Evolutionary conservation across 2,113 vertebrate genomes (phyloP).

Genomic region (Delphinus delphis): DNA sequence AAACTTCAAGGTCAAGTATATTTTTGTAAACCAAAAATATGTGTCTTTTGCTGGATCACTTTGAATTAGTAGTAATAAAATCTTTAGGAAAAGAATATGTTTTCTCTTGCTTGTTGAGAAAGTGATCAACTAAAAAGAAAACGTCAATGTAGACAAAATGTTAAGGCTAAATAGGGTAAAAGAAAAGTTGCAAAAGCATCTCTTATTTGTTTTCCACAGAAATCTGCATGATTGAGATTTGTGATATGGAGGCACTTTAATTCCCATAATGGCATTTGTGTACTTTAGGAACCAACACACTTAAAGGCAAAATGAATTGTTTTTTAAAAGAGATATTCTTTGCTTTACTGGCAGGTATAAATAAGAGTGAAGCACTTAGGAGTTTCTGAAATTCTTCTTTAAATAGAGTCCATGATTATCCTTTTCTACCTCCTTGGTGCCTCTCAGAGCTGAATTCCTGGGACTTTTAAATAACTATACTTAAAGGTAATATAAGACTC

Average conservation of each 20-base stretch:
- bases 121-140: background rate
- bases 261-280: background rate
- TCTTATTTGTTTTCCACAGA: background rate
- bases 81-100: background rate
- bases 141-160: background rate
- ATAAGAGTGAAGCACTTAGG: background rate
- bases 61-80: slow-evolving; percentile 47
- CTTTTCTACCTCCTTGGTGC: background rate
- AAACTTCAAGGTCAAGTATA: slow-evolving; percentile 54
- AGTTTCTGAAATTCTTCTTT: background rate
- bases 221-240: background rate
- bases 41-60: background rate
- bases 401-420: background rate
- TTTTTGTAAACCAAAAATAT: slow-evolving; percentile 36
- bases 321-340: background rate
- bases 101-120: background rate
- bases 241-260: background rate
- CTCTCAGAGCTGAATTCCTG: background rate
- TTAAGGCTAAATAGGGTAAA: background rate
- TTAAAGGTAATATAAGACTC: background rate
- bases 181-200: background rate
- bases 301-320: background rate
- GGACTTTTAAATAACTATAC: background rate
- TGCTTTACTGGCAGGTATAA: background rate
- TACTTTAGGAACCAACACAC: background rate